These are phyloP conservation scores for Misgurnus anguillicaudatus DNA, from an alignment of 2,113 vertebrate species.

Conservation along the genomic window DNA sequence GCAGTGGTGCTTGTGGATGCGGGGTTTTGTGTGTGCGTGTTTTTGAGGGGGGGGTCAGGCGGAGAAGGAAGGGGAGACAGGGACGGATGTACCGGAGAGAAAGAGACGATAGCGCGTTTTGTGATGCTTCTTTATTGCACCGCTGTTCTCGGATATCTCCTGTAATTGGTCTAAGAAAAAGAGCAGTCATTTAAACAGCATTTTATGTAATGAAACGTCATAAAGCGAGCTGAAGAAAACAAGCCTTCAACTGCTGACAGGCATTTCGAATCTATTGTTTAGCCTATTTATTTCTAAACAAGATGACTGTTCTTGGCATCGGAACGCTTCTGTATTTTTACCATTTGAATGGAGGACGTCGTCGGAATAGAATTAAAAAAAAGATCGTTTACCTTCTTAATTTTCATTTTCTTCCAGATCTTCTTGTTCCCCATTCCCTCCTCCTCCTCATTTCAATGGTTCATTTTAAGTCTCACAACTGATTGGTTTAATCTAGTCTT, in stretches of 20 bases:
- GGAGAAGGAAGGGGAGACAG: conserved; percentile 57
- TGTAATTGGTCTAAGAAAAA: conserved; percentile 63
- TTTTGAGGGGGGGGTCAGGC: conserved; percentile 47
- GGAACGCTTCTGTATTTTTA: conserved; percentile 10
- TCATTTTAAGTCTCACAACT: conserved; percentile 12
- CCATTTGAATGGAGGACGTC: conserved; percentile 40
- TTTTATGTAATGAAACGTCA: conserved; percentile 46
- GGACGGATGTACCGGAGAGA: conserved; percentile 43
- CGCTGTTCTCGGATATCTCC: conserved; percentile 54
- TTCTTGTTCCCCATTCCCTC: not conserved
- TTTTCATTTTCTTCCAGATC: conserved; percentile 30
- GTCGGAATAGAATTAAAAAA: conserved; percentile 25
- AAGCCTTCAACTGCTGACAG: conserved; percentile 54
- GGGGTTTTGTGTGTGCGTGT: conserved; percentile 43
- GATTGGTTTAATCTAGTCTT: conserved; percentile 21
- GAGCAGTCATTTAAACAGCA: conserved; percentile 56
- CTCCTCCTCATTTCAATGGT: not conserved
- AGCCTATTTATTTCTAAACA: conserved; percentile 63
- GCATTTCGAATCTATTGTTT: conserved; percentile 67
- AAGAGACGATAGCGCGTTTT: conserved; percentile 61
- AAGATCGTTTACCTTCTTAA: conserved; percentile 23
- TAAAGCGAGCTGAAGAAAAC: conserved; percentile 34
- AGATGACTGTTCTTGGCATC: conserved; percentile 42
- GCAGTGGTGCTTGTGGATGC: conserved; percentile 48
- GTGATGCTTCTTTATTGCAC: conserved; percentile 53